Percentiles rank a stretch among this genome's conserved stretches.
Conservation (phyloP, 2,888 invertebrate genomes). For the Elysia crispata region DNA sequence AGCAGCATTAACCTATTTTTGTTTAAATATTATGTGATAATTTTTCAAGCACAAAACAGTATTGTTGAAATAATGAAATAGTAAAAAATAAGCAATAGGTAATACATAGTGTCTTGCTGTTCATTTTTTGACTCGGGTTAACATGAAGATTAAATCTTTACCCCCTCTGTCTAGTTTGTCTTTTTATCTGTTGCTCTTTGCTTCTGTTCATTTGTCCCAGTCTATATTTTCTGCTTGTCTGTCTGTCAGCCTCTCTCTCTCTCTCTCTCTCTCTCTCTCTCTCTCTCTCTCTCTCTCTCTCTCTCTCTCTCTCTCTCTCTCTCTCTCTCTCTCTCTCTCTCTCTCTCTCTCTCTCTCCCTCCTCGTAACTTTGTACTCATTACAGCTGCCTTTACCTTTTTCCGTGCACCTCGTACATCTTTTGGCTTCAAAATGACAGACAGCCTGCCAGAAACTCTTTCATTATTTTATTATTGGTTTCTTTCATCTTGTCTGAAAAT, state of each 20-base stretch:
- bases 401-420: neutral
- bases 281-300: neutral
- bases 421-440: neutral
- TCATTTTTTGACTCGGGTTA: no score
- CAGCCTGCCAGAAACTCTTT: neutral
- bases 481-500: neutral
- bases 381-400: neutral
- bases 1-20: no score
- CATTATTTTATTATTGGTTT: neutral
- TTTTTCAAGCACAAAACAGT: no score
- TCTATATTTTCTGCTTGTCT: no score
- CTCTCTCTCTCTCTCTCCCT: neutral
- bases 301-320: no score
- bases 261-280: neutral
- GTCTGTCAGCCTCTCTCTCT: neutral
- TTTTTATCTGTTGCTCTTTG: neutral
- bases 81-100: neutral
- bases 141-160: neutral
- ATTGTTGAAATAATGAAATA: neutral
- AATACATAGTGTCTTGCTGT: neutral
- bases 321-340: neutral
- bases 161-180: neutral
- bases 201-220: no score
- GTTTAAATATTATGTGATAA: no score
- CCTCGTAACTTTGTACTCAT: no score